Evolutionary conservation across 2,797 vertebrate genomes (phyloP).

Genomic region (Phoebastria nigripes): DNA sequence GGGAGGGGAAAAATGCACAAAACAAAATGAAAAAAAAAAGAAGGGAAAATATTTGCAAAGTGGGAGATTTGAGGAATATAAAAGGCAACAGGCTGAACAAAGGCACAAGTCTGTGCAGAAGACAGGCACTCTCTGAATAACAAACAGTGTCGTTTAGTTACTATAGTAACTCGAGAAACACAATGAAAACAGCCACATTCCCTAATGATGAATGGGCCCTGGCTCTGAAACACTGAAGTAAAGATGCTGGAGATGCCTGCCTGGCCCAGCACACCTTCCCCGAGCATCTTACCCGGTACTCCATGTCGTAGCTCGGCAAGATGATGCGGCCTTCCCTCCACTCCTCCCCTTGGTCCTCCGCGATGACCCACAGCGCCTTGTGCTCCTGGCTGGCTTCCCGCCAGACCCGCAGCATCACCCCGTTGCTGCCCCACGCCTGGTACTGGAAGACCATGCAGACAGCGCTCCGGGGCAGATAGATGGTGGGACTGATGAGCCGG

Average conservation of each 20-base stretch:
- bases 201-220: slow-evolving; percentile 69
- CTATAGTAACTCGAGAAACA: slow-evolving; percentile 78
- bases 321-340: slow-evolving; percentile 94
- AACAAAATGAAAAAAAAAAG: slow-evolving; percentile 1
- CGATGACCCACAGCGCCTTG: slow-evolving; percentile 87
- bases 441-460: slow-evolving; percentile 92
- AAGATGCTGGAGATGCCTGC: slow-evolving; percentile 21
- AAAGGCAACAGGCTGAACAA: slow-evolving; percentile 79
- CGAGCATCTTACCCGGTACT: slow-evolving; percentile 83
- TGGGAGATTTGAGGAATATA: slow-evolving; percentile 69
- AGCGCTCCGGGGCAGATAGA: slow-evolving; percentile 83
- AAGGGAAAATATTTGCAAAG: slow-evolving; percentile 54
- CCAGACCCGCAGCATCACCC: slow-evolving; percentile 85
- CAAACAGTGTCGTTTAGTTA: slow-evolving; percentile 80
- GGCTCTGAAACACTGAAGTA: slow-evolving; percentile 65
- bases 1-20: background rate
- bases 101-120: slow-evolving; percentile 74
- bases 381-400: slow-evolving; percentile 85
- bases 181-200: slow-evolving; percentile 75
- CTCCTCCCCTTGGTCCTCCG: slow-evolving; percentile 86
- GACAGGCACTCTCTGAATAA: slow-evolving; percentile 80
- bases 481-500: slow-evolving; percentile 84
- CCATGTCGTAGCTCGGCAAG: slow-evolving; percentile 88
- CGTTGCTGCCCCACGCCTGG: slow-evolving; percentile 84
- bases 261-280: background rate